Conservation (phyloP, 2,797 vertebrate species). For the Adrianichthys oophorus region DNA sequence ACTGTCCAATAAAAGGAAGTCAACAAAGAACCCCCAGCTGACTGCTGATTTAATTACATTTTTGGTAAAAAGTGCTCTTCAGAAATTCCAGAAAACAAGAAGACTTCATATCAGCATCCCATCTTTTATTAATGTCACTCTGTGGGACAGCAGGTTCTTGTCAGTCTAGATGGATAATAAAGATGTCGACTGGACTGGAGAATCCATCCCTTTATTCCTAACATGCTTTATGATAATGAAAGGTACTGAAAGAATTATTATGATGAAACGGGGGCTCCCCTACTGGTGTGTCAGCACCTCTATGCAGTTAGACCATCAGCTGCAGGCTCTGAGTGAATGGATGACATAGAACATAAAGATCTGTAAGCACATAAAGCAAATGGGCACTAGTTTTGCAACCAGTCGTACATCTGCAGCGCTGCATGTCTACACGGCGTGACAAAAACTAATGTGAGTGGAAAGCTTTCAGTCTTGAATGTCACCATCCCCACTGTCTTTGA, state of each 20-base stretch:
- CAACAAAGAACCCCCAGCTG: conserved; percentile 40
- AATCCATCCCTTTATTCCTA: conserved; percentile 72
- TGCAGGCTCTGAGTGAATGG: conserved; percentile 58
- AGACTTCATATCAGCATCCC: conserved; percentile 85
- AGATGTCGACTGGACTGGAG: conserved; percentile 63
- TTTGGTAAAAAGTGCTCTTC: conserved; percentile 80
- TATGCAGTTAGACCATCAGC: conserved; percentile 58
- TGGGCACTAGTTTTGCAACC: conserved; percentile 39
- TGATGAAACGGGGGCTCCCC: conserved; percentile 70
- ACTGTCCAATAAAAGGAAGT: too few relatives aligned
- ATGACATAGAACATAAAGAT: conserved; percentile 58
- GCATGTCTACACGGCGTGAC: conserved; percentile 45
- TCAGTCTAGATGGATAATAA: conserved; percentile 77
- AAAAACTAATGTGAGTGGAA: conserved; percentile 49
- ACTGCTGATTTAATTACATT: conserved; percentile 48
- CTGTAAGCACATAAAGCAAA: conserved; percentile 54
- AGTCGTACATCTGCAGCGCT: conserved; percentile 16
- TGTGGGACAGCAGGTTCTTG: conserved; percentile 67
- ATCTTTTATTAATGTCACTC: conserved; percentile 76
- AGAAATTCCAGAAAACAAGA: conserved; percentile 81
- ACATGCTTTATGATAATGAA: conserved; percentile 80
- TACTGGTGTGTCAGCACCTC: conserved; percentile 65
- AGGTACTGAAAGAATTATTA: conserved; percentile 77
- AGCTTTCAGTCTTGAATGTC: conserved; percentile 53
- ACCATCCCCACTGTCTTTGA: conserved; percentile 48